phyloP scores from a whole-genome alignment of 2,797 vertebrate genomes.

The Protosalanx chinensis region DNA sequence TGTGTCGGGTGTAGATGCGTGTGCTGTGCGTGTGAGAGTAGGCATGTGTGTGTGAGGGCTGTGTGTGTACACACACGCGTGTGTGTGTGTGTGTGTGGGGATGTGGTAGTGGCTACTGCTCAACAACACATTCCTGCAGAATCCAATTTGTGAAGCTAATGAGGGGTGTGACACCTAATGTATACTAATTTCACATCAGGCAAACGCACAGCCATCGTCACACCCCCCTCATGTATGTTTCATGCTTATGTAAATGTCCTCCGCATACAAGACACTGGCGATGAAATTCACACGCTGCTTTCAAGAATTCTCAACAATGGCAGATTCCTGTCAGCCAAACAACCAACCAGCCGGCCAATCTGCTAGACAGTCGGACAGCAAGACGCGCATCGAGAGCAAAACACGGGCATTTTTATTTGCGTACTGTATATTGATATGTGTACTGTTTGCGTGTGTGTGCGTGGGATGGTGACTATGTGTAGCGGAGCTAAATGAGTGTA shows the following conservation, averaged over 20 bases:
- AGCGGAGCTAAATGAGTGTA: slow-evolving; percentile 88
- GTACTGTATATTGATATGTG: no score
- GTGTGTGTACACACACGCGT: no score
- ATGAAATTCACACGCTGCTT: slow-evolving; percentile 3
- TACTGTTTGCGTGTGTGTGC: slow-evolving; percentile 59
- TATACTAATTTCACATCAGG: slow-evolving; percentile 60
- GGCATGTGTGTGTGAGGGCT: background rate
- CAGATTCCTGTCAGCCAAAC: no score
- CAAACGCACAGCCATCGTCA: slow-evolving; percentile 36
- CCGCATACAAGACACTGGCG: background rate
- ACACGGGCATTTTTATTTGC: no score
- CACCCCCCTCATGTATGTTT: slow-evolving; percentile 31
- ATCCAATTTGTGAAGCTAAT: slow-evolving; percentile 61
- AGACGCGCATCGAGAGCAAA: no score
- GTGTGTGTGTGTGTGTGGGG: slow-evolving; percentile 4
- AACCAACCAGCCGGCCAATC: background rate
- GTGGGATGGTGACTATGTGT: slow-evolving; percentile 84
- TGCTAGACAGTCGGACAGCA: no score
- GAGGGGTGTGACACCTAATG: slow-evolving; percentile 63
- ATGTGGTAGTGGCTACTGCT: slow-evolving; percentile 23
- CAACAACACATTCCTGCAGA: slow-evolving; percentile 44
- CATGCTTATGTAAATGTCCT: slow-evolving; percentile 21
- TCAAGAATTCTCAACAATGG: background rate
- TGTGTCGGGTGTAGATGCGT: slow-evolving; percentile 5
- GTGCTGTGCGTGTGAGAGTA: slow-evolving; percentile 9